Conservation (phyloP, 2,113 vertebrate genomes). For the Mirza zaza region DNA sequence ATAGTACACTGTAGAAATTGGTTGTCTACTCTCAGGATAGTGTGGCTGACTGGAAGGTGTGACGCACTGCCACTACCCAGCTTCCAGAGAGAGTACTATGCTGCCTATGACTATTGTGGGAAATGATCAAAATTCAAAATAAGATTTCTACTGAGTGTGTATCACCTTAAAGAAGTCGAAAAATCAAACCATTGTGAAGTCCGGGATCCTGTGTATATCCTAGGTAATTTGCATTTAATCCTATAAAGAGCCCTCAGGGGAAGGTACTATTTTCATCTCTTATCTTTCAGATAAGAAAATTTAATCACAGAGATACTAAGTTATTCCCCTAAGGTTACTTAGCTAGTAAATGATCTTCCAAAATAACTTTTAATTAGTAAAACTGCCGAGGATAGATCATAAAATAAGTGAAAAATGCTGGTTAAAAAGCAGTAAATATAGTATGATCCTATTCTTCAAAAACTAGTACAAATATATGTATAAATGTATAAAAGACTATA, state of each 20-base stretch:
- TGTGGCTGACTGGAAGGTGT: background rate
- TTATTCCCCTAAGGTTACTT: background rate
- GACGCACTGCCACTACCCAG: background rate
- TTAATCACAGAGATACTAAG: slow-evolving; percentile 1
- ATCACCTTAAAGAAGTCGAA: background rate
- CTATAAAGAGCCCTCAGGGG: background rate
- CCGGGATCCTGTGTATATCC: background rate
- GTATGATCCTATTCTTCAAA: background rate
- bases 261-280: background rate
- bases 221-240: background rate
- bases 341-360: background rate
- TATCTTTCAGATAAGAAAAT: background rate
- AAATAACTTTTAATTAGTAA: background rate
- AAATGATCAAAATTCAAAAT: background rate
- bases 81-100: background rate
- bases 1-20: background rate
- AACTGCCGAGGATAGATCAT: background rate
- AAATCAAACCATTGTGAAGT: background rate
- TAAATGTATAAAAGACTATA: background rate
- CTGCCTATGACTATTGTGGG: background rate
- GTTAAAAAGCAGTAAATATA: background rate
- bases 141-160: background rate
- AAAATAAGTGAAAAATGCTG: background rate
- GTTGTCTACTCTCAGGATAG: background rate
- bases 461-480: background rate